Base-by-base conservation (phyloP, 2,888 invertebrate genomes). In the Phlogophora meticulosa region DNA sequence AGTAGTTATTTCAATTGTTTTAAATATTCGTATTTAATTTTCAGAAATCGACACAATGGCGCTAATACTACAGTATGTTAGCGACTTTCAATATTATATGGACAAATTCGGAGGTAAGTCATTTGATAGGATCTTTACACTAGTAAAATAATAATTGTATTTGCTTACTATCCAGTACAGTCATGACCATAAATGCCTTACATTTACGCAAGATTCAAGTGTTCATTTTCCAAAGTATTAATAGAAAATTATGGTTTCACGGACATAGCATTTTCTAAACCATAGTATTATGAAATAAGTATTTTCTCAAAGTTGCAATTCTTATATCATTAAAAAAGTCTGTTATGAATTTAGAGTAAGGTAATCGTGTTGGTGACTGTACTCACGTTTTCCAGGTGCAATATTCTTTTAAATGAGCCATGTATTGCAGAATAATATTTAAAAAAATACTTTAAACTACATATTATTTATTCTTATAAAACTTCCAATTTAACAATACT, bases 21-120 rank as follows among this genome's bases (percentile, higher is more conserved):
- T 78, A 76, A 79, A 72, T 75, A 72, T 65, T 64, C 40, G 58
- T 62, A 83, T 78, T 84, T 73, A 84, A 86, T 87, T 96, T 96
- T 77, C 96, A 96, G 96, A 94, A 92, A 91, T 87, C 80, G 80
- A 84, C 87, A 95, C 91, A 91, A 98, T 98, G 98, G 97, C 98
- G 96, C 96, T 98, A 96, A 96, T 98, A 95, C 96, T 97, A 96
- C 97, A 97, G 93, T 97, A 97, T 93, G 96, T 98, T 95, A 97
- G 97, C 92, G 96, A 96, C 92, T 97, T 98, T 95, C 97, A 98
- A 94, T 96, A 96, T 92, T 97, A 97, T 92, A 96, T 98, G 96
- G 97, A 98, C 93, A 97, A 97, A 96, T 96, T 98, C 96, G 97
- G 98, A 96, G 98, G 98, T 98, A 93, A 97, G 97, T 94, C 65